Base-by-base conservation (phyloP, 2,113 vertebrate species). In the Oncorhynchus masou region DNA sequence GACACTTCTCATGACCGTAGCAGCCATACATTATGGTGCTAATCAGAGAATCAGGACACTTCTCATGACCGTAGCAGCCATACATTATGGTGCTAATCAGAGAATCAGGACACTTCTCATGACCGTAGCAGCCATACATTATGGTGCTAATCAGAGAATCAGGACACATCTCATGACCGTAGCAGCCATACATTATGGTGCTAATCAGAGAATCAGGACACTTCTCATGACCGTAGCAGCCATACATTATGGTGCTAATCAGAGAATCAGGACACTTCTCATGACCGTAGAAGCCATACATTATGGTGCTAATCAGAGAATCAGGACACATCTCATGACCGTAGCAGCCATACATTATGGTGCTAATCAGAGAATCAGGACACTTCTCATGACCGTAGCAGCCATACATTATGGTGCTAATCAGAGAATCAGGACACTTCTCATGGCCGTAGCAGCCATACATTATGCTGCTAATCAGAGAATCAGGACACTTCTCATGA, bases 91-190 rank as follows among this genome's bases (percentile, higher is more conserved):
- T 73, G 16, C 64, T 70, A 76, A 54, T 74, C 60, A 20, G 51
- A 31, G 31, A 68, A 80, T 77, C 51, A 59, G 4, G 64, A 66
- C 70, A 15, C 39, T 16, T 29, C 64, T 49, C 57, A 71, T 27
- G 39, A 64, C 27, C 49, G 51, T 62, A 62, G 45, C 57, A 39
- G 60, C 20, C 29, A 68, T 57, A 51, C 68, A 60, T 71, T 59
- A 71, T 54, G 39, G 51, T 73, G 16, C 64, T 70, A 76, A 54
- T 74, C 60, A 20, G 51, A 31, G 31, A 68, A 80, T 77, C 51
- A 59, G 4, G 64, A 66, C 70, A 15, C 39, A 12, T 29, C 64
- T 49, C 57, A 71, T 27, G 39, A 64, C 27, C 49, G 51, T 62
- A 62, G 45, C 57, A 39, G 60, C 20, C 29, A 68, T 57, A 51